Evolutionary conservation across 2,113 vertebrate species (phyloP).

Genomic region (Pithys albifrons): DNA sequence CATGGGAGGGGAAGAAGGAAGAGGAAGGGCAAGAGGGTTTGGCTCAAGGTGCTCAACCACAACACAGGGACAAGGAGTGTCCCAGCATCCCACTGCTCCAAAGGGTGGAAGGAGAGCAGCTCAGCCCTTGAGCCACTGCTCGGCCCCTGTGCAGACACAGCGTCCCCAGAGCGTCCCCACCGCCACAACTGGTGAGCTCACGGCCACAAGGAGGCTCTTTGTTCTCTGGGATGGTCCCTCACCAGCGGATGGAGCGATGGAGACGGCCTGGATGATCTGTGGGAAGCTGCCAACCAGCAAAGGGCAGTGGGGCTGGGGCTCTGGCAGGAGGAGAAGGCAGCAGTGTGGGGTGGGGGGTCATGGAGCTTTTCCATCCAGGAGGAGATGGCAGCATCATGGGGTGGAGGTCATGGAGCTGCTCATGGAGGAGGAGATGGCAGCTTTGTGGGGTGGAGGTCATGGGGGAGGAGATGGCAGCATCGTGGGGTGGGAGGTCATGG

Average conservation of each 20-base stretch:
- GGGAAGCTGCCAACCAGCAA: rapidly evolving
- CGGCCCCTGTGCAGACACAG: background rate
- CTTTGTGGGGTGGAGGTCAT: too few species aligned
- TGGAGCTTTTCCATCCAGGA: too few species aligned
- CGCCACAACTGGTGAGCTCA: background rate
- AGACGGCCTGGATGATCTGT: rapidly evolving
- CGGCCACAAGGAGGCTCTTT: background rate
- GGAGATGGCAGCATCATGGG: too few species aligned
- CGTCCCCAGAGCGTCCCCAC: rapidly evolving
- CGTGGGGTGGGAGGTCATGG: rapidly evolving
- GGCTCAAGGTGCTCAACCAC: rapidly evolving
- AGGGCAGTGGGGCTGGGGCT: rapidly evolving
- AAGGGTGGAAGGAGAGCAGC: background rate
- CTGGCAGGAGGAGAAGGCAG: too few species aligned
- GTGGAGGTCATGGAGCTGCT: rapidly evolving
- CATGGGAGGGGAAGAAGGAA: background rate
- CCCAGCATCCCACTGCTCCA: rapidly evolving
- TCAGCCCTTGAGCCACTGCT: rapidly evolving
- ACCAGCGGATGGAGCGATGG: rapidly evolving
- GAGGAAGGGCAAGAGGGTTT: background rate
- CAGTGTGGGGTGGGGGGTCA: too few species aligned
- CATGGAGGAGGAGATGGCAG: background rate
- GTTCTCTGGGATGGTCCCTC: rapidly evolving
- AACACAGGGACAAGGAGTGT: rapidly evolving
- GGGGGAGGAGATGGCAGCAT: rapidly evolving